Evolutionary conservation across 2,113 vertebrate species (phyloP).

Genomic region (Rhinogobius similis): DNA sequence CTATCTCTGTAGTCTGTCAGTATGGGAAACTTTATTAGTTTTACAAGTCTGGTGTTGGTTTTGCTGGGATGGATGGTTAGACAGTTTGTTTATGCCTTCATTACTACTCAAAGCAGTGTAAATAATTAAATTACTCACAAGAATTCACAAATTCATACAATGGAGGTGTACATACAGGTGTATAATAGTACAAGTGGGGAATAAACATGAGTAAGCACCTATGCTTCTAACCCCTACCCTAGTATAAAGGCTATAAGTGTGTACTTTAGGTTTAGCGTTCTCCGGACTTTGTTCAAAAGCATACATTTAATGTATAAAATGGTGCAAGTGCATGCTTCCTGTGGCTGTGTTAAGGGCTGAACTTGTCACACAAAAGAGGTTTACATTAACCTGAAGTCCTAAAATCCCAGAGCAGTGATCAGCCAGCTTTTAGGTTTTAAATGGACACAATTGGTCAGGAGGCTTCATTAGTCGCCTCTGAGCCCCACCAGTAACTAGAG

Average conservation of each 20-base stretch:
- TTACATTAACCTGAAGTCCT: conserved; percentile 51
- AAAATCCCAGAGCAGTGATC: conserved; percentile 64
- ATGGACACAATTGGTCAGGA: conserved; percentile 65
- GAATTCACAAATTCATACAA: background rate
- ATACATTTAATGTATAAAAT: conserved; percentile 13
- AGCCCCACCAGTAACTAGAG: conserved; percentile 72
- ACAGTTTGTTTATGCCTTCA: no score
- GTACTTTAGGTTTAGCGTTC: conserved; percentile 24
- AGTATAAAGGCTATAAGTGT: background rate
- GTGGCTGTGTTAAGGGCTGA: conserved; percentile 30
- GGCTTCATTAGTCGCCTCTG: conserved; percentile 72
- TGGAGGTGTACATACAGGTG: background rate
- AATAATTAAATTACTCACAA: no score
- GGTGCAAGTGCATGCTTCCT: conserved; percentile 4
- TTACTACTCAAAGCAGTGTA: background rate
- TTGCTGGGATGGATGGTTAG: no score
- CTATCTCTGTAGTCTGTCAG: background rate
- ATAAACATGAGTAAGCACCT: background rate
- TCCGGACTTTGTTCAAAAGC: conserved; percentile 35
- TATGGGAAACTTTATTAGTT: no score
- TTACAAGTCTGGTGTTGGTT: no score
- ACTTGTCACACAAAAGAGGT: conserved; percentile 51
- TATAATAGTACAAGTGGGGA: background rate
- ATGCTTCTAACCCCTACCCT: no score
- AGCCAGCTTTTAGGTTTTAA: conserved; percentile 68